A percentile compares a stretch with the other conserved stretches of the same genome.
Evolutionary conservation across 2,797 vertebrate genomes (phyloP).

Genomic region (Carapus acus): DNA sequence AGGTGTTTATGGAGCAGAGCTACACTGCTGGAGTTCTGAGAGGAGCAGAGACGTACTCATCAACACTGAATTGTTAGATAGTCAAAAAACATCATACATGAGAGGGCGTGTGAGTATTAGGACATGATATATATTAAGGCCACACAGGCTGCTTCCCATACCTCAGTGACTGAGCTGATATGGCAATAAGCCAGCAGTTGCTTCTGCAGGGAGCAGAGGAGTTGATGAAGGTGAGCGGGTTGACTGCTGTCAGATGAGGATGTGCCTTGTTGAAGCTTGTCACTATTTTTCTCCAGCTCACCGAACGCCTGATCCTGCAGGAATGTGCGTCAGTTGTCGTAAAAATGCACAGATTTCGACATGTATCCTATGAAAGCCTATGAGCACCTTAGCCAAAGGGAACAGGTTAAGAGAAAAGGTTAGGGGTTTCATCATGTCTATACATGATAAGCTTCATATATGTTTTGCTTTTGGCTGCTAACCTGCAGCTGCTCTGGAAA

Average conservation of each 20-base stretch:
- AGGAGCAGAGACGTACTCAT: too few relatives aligned
- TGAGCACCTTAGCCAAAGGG: neutral
- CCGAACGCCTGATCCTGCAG: constrained; percentile 94
- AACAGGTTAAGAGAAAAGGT: neutral
- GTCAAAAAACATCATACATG: too few relatives aligned
- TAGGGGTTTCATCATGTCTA: neutral
- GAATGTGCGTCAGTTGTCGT: too few relatives aligned
- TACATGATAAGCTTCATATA: neutral
- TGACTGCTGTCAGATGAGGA: constrained; percentile 95
- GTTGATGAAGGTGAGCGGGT: constrained; percentile 94
- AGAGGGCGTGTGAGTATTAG: neutral
- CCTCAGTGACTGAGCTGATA: constrained; percentile 89
- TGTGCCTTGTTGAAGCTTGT: constrained; percentile 86
- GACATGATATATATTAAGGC: neutral
- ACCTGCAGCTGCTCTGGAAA: too few relatives aligned
- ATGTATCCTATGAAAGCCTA: neutral
- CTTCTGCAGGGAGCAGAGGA: constrained; percentile 95
- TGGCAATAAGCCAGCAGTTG: constrained; percentile 94
- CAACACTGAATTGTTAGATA: too few relatives aligned
- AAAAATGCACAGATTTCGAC: neutral
- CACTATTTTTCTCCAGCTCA: constrained; percentile 97
- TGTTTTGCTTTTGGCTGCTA: too few relatives aligned
- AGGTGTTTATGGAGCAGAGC: constrained; percentile 95
- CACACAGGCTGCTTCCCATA: too few relatives aligned
- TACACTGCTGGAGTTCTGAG: constrained; percentile 92